These are phyloP conservation scores for Epizoanthus stellaris DNA, from an alignment of 92 coral and sea anemone species.

Conservation along the genomic window DNA sequence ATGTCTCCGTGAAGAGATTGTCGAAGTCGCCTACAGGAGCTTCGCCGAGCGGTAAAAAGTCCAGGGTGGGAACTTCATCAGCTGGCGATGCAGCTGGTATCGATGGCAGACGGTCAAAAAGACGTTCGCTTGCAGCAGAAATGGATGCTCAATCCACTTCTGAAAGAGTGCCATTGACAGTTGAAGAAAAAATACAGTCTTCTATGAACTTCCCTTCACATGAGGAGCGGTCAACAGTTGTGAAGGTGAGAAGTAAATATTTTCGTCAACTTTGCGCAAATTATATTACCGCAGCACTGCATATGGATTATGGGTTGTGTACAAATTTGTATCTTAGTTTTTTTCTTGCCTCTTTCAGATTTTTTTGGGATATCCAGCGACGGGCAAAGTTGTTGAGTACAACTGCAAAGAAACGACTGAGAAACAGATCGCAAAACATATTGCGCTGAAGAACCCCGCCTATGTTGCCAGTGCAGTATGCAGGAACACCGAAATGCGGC, in stretches of 20 bases:
- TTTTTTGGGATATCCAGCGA: slow-evolving; percentile 5
- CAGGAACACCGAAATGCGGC: slow-evolving; percentile 12
- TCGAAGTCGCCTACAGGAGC: background rate
- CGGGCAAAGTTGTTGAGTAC: slow-evolving; percentile 19
- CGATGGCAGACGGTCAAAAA: slow-evolving; percentile 5
- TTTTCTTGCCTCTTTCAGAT: slow-evolving; percentile 9
- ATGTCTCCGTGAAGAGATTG: background rate
- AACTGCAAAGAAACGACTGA: slow-evolving; percentile 9
- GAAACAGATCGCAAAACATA: slow-evolving; percentile 14
- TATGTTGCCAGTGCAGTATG: slow-evolving; percentile 25
- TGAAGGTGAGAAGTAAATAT: background rate
- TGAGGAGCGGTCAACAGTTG: background rate
- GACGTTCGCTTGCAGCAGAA: slow-evolving; percentile 2
- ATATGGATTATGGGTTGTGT: background rate
- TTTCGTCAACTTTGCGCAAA: slow-evolving; percentile 23
- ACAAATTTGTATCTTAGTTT: slow-evolving; percentile 8
- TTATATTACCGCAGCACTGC: slow-evolving; percentile 10
- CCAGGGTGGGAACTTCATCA: slow-evolving; percentile 13
- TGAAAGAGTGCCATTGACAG: slow-evolving; percentile 2
- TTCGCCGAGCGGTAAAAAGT: slow-evolving; percentile 20
- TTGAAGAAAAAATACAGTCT: background rate
- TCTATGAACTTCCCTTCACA: background rate
- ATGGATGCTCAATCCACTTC: slow-evolving; percentile 14
- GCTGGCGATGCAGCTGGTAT: slow-evolving; percentile 8
- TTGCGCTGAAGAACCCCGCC: slow-evolving; percentile 17